Evolutionary conservation across 2,888 invertebrate genomes (phyloP).

Genomic region (Hydrotaea diabolus): DNA sequence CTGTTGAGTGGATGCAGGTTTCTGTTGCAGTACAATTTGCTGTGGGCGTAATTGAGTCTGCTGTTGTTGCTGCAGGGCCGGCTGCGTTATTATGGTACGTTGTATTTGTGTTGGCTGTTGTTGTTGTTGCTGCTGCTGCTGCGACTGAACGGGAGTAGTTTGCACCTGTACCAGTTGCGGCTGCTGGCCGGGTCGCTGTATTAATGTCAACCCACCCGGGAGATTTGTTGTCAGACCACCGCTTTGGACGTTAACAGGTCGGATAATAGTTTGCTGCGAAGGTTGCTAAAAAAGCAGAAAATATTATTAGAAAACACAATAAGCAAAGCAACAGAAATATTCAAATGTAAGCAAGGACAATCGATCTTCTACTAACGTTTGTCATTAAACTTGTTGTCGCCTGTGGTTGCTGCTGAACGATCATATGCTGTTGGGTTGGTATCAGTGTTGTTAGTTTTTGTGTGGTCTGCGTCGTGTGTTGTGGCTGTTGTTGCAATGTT

Average conservation of each 20-base stretch:
- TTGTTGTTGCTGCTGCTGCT: slow-evolving; percentile 71
- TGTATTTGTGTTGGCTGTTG: slow-evolving; percentile 75
- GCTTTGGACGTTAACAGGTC: slow-evolving; percentile 78
- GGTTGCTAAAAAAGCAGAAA: slow-evolving; percentile 70
- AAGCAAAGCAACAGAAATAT: background rate
- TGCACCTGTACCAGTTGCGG: slow-evolving; percentile 81
- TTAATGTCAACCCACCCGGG: slow-evolving; percentile 80
- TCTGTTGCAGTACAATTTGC: slow-evolving; percentile 78
- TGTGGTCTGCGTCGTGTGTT: slow-evolving; percentile 68
- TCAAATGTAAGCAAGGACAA: background rate
- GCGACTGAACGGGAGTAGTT: slow-evolving; percentile 71
- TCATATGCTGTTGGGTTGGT: slow-evolving; percentile 78
- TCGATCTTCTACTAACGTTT: slow-evolving; percentile 73
- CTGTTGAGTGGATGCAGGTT: slow-evolving; percentile 75
- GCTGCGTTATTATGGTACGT: slow-evolving; percentile 79
- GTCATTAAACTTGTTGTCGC: slow-evolving; percentile 74
- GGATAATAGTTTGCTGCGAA: slow-evolving; percentile 80
- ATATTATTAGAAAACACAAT: background rate
- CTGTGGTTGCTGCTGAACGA: slow-evolving; percentile 77
- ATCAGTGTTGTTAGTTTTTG: slow-evolving; percentile 79
- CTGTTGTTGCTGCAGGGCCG: slow-evolving; percentile 73
- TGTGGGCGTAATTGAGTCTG: slow-evolving; percentile 76
- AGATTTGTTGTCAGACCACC: slow-evolving; percentile 75
- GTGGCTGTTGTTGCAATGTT: slow-evolving; percentile 72
- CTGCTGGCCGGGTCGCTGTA: slow-evolving; percentile 80